phyloP scores from a whole-genome alignment of 2,113 vertebrate species.

The Willisornis vidua region DNA sequence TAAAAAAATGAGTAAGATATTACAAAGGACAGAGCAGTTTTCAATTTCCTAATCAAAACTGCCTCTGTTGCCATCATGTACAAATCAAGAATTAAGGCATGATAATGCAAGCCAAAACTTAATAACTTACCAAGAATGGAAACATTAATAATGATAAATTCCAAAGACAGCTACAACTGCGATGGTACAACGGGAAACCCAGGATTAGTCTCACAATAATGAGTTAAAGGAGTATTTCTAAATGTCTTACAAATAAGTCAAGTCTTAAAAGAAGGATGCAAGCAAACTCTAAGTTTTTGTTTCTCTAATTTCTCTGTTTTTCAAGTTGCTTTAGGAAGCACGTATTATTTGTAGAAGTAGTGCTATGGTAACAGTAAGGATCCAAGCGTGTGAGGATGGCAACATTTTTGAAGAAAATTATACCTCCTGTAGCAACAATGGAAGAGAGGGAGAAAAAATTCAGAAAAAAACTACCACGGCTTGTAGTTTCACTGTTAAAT shows the following conservation, averaged over 20 bases:
- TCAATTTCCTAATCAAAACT: neutral
- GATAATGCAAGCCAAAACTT: neutral
- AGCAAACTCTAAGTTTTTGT: neutral
- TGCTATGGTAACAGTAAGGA: neutral
- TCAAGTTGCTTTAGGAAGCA: neutral
- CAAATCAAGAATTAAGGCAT: neutral
- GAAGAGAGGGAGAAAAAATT: fast-evolving
- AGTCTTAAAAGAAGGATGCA: neutral
- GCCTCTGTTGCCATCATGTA: neutral
- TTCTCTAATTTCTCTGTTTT: neutral
- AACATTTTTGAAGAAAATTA: neutral
- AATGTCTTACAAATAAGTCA: neutral
- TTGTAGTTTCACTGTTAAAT: neutral
- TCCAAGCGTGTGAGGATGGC: neutral
- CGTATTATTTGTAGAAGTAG: neutral
- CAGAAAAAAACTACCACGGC: fast-evolving
- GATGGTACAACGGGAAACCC: neutral
- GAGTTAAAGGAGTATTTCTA: neutral
- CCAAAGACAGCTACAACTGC: neutral
- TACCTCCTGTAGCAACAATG: neutral
- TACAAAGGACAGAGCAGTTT: neutral
- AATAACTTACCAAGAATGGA: neutral
- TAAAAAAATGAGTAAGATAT: neutral
- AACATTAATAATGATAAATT: neutral
- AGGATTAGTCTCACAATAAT: neutral